Conservation (phyloP, 2,113 vertebrate genomes). For the Mobula hypostoma region DNA sequence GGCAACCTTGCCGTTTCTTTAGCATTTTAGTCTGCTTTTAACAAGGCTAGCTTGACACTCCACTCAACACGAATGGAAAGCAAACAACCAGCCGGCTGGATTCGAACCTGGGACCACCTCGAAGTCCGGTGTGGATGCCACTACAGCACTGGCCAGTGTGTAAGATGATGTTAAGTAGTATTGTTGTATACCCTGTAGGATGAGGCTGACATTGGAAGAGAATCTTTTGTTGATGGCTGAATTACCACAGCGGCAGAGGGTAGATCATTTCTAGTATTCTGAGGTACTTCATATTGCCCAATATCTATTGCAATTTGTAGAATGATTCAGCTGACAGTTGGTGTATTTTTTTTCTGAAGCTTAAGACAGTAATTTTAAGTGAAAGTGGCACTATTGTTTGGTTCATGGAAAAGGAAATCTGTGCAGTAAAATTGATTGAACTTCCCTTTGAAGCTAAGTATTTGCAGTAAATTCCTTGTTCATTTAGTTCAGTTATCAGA, state of each 20-base stretch:
- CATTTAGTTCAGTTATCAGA: background rate
- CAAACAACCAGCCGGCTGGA: too few relatives aligned
- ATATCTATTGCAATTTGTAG: background rate
- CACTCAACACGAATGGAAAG: too few relatives aligned
- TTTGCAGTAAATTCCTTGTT: conserved; percentile 16
- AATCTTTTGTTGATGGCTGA: background rate
- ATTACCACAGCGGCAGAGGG: background rate
- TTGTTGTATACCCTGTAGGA: background rate
- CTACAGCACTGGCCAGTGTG: background rate
- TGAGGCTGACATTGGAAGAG: background rate
- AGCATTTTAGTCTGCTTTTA: too few relatives aligned
- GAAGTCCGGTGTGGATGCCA: too few relatives aligned
- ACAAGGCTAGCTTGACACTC: too few relatives aligned
- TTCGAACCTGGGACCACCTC: too few relatives aligned
- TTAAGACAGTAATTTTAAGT: background rate
- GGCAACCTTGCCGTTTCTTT: too few relatives aligned
- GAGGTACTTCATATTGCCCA: conserved; percentile 13
- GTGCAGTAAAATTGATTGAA: conserved; percentile 14
- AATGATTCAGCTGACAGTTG: background rate
- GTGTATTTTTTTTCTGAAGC: background rate
- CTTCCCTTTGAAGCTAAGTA: conserved; percentile 6
- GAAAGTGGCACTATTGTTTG: background rate
- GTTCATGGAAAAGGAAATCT: background rate
- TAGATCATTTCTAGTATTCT: background rate
- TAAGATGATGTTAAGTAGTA: background rate